A percentile compares a stretch with the other conserved stretches of the same genome.
These are phyloP conservation scores for Hippocampus guttulatus DNA, from an alignment of 2,113 vertebrate genomes.

Conservation along the genomic window DNA sequence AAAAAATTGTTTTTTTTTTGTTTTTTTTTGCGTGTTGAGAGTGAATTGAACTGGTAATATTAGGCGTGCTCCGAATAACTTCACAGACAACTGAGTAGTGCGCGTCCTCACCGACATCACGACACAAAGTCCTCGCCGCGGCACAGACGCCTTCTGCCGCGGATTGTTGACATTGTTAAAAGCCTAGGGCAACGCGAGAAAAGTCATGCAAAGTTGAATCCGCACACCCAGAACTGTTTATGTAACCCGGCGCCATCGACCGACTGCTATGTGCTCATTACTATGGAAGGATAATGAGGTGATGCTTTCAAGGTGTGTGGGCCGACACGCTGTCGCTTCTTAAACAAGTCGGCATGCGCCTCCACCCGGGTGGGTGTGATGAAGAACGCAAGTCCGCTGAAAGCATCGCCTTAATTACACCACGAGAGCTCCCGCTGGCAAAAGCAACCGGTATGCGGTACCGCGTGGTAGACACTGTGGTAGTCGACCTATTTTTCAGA, in stretches of 20 bases:
- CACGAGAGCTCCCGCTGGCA: neutral
- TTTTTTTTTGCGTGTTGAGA: neutral
- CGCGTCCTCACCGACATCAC: neutral
- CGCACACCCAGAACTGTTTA: neutral
- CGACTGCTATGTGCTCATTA: neutral
- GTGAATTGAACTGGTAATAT: neutral
- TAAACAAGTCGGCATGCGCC: neutral
- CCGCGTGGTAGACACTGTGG: neutral
- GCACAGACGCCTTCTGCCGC: neutral
- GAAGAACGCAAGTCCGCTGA: neutral
- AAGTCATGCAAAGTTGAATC: constrained; percentile 1
- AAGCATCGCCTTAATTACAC: neutral
- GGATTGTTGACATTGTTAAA: neutral
- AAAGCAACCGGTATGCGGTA: neutral
- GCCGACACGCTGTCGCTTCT: neutral
- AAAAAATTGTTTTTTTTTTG: neutral
- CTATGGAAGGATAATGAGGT: neutral
- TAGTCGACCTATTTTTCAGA: neutral
- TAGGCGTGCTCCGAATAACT: neutral
- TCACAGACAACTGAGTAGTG: neutral
- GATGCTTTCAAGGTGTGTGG: constrained; percentile 8
- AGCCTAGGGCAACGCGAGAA: neutral
- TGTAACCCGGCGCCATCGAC: neutral
- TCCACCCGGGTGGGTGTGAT: neutral
- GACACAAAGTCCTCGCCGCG: neutral